A percentile compares a stretch with the other conserved stretches of the same genome.
These are phyloP conservation scores for Premnoplex brunnescens DNA, from an alignment of 2,797 vertebrate genomes.

Conservation along the genomic window DNA sequence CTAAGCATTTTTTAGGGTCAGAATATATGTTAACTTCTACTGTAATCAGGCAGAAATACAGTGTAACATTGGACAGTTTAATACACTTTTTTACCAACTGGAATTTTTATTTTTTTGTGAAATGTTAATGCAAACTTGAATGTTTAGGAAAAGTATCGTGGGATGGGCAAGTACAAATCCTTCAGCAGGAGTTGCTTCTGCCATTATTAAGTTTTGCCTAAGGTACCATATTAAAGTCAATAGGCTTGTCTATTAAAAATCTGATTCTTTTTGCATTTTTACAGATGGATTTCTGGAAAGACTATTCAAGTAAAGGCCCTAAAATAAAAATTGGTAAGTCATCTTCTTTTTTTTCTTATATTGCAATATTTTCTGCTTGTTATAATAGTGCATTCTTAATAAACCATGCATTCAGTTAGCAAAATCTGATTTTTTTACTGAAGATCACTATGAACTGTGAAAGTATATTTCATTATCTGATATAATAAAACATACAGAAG, in stretches of 20 bases:
- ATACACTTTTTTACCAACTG: not conserved
- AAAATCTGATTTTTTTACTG: not conserved
- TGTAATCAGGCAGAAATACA: not conserved
- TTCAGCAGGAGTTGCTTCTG: not conserved
- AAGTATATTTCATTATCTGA: not conserved
- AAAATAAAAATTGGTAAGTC: constrained; percentile 68
- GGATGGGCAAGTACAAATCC: not conserved
- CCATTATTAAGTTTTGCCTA: not conserved
- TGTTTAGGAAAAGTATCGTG: not conserved
- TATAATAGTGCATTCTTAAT: not conserved
- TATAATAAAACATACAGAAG: not conserved
- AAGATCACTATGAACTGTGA: not conserved
- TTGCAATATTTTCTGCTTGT: not conserved
- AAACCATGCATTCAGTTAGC: not conserved
- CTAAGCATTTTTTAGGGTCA: not conserved
- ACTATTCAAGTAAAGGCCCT: constrained; percentile 76
- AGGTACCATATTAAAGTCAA: not conserved
- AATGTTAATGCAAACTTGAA: not conserved
- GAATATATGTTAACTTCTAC: not conserved
- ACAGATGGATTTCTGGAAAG: constrained; percentile 88
- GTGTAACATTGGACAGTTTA: not conserved
- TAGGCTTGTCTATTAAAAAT: not conserved
- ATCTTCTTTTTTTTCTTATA: not conserved
- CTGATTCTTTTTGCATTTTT: not conserved
- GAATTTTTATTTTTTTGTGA: not conserved